These are phyloP conservation scores for Argyra leucocephala DNA, from an alignment of 2,888 invertebrate species.

Conservation along the genomic window DNA sequence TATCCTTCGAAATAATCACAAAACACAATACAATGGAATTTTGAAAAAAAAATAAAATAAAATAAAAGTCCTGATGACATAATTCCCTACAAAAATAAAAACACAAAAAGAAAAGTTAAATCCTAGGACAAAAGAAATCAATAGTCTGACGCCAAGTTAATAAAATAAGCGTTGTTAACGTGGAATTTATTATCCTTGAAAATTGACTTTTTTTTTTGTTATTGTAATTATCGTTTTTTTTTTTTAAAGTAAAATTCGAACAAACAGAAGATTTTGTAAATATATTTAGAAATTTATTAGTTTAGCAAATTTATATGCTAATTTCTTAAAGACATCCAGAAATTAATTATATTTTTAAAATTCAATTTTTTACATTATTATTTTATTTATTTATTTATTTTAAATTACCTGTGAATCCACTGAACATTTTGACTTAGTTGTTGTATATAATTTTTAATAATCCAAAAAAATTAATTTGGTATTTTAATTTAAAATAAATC, in stretches of 20 bases:
- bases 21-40: too few relatives aligned
- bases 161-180: not conserved
- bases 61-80: not conserved
- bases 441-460: not conserved
- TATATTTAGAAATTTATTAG: too few relatives aligned
- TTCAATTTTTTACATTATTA: too few relatives aligned
- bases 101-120: not conserved
- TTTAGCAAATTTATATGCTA: too few relatives aligned
- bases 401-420: conserved; percentile 20
- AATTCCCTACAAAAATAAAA: not conserved
- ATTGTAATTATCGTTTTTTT: too few relatives aligned
- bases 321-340: too few relatives aligned
- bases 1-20: too few relatives aligned
- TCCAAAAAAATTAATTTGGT: not conserved
- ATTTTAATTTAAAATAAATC: not conserved
- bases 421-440: conserved; percentile 16
- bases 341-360: too few relatives aligned
- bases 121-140: not conserved
- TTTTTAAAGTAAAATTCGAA: too few relatives aligned
- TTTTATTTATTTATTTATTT: too few relatives aligned
- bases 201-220: not conserved
- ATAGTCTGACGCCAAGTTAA: not conserved
- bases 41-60: too few relatives aligned
- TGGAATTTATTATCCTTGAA: not conserved
- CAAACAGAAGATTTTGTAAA: too few relatives aligned